Evolutionary conservation across 2,888 invertebrate genomes (phyloP).

Genomic region (Drosophila lacicola): DNA sequence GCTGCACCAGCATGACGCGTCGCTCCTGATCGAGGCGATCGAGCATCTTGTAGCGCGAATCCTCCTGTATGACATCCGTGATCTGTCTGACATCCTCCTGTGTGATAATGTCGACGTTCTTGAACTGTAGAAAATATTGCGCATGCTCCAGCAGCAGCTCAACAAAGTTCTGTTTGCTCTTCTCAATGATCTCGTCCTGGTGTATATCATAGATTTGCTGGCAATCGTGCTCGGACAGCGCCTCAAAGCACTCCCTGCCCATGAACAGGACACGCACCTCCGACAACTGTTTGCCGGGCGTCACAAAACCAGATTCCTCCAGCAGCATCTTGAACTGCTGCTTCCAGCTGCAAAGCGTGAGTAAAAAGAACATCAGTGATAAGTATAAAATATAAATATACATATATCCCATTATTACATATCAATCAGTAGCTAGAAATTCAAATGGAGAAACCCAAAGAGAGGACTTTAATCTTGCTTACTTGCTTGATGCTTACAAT

Average conservation of each 20-base stretch:
- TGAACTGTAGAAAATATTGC: slow-evolving; percentile 96
- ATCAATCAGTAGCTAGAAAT: too few species aligned
- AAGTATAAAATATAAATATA: too few species aligned
- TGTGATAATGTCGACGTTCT: slow-evolving; percentile 95
- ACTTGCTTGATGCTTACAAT: too few species aligned
- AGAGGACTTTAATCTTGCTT: too few species aligned
- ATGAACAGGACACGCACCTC: slow-evolving; percentile 96
- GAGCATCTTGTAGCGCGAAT: slow-evolving; percentile 97
- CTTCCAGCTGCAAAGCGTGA: slow-evolving; percentile 89
- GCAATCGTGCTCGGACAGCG: slow-evolving; percentile 94
- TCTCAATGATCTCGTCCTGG: slow-evolving; percentile 94
- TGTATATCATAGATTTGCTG: slow-evolving; percentile 97
- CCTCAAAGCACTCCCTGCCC: slow-evolving; percentile 97
- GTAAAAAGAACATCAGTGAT: too few species aligned
- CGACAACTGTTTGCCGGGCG: slow-evolving; percentile 96
- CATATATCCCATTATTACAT: too few species aligned
- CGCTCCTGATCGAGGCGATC: slow-evolving; percentile 97
- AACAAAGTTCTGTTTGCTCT: slow-evolving; percentile 96
- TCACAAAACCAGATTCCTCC: slow-evolving; percentile 97
- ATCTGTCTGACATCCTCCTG: slow-evolving; percentile 98
- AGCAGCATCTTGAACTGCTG: slow-evolving; percentile 96
- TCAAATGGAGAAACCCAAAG: too few species aligned
- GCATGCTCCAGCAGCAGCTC: slow-evolving; percentile 96
- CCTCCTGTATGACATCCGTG: slow-evolving; percentile 95
- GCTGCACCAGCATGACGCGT: slow-evolving; percentile 96